Evolutionary conservation across 2,888 invertebrate genomes (phyloP), one percentile per base, ranked within the genome.

Genomic region (Patella depressa): DNA sequence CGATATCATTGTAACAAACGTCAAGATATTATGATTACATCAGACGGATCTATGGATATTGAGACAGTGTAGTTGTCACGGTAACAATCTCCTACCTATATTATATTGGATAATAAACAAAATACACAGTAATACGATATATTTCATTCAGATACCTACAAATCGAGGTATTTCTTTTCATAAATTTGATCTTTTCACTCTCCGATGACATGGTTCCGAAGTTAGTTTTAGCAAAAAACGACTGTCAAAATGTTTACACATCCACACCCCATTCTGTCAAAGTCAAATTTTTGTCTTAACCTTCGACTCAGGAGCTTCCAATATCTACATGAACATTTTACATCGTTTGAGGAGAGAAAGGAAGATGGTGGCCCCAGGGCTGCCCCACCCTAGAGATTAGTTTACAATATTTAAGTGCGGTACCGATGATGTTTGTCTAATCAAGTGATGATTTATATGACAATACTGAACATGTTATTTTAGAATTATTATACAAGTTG

Each of bases 201-300:
- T 45, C 45, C 45, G 45, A 45, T 45, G 45, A 45, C 45, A 45
- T 45, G 45, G 45, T 45, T 45, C 45, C 9, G 45, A 45, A 45
- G 45, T 45, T 45, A 45, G 45, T 45, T 45, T 45, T 45, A 45
- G 45, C 45, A 45, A 45, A 45, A 45, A 45, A 7, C 7, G 45
- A 45, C 45, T 65, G 65, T 65, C 65, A 65, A 65, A 24, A 11
- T 65, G 24, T 65, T 65, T 65, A 65, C 65, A 12, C 65, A 65
- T 24, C 65, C 24, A 19, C 65, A 65, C 65, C 65, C 24, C 45
- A 9, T 45, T 45, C 45, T 45, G 45, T 45, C 45, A 9, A 45
- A 45, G 65, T 24, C 65, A 65, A 65, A 65, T 65, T 65, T 45
- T 45, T 45, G 45, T 65, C 65, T 65, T 65, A 65, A 65, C 65